Evolutionary conservation across 2,797 vertebrate genomes (phyloP).

Genomic region (Morelia viridis): DNA sequence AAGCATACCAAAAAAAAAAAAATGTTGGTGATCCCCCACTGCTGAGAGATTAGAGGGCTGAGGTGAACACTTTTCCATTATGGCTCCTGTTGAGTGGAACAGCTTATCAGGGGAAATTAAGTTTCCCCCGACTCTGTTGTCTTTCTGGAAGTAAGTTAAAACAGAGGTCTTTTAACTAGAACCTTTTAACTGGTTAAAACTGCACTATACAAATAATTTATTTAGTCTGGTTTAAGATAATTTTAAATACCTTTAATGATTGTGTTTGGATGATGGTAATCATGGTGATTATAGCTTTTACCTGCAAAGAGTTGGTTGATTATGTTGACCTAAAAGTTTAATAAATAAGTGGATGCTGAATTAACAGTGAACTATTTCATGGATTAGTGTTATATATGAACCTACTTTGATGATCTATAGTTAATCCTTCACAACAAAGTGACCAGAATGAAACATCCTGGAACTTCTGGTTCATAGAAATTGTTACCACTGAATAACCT

Average conservation of each 20-base stretch:
- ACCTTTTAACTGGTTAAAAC: background rate
- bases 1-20: background rate
- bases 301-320: background rate
- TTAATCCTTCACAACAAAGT: background rate
- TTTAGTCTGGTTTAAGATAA: background rate
- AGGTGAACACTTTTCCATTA: background rate
- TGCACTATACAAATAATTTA: background rate
- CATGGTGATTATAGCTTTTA: background rate
- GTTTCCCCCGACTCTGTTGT: background rate
- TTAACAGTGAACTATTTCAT: background rate
- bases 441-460: background rate
- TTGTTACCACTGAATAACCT: background rate
- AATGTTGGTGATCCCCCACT: background rate
- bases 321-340: background rate
- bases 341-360: background rate
- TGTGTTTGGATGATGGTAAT: background rate
- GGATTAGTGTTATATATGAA: background rate
- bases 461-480: background rate
- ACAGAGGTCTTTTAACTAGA: background rate
- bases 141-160: background rate
- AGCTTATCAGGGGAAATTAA: background rate
- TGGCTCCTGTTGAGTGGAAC: background rate
- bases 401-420: background rate
- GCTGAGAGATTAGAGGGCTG: background rate
- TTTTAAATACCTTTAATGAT: background rate